Evolutionary conservation across 2,797 vertebrate genomes (phyloP).

Genomic region (Hapalemur alaotrensis): DNA sequence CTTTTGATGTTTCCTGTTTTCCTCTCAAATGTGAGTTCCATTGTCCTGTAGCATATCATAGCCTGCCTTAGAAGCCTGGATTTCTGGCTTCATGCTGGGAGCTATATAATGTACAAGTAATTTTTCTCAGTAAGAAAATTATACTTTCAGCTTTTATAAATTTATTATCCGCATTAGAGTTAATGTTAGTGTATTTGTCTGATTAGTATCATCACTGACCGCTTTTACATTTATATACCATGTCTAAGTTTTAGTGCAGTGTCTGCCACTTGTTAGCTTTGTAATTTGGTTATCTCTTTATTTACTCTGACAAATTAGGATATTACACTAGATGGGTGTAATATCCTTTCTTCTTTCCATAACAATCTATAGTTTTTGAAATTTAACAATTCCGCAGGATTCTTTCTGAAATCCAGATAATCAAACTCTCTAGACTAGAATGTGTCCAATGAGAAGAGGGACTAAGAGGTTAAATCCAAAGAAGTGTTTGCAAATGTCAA

Average conservation of each 20-base stretch:
- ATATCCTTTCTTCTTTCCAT: not conserved
- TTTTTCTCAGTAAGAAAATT: conserved; percentile 33
- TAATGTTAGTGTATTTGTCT: not conserved
- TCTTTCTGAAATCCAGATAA: not conserved
- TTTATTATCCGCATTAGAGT: not conserved
- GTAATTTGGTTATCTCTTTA: not conserved
- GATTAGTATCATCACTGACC: not conserved
- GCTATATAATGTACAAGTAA: not conserved
- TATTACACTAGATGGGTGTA: not conserved
- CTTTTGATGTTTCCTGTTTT: not conserved
- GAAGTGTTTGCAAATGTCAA: not conserved
- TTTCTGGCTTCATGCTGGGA: not conserved
- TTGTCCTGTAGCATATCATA: not conserved
- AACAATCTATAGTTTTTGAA: not conserved
- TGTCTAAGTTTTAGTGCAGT: not conserved
- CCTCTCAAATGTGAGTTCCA: not conserved
- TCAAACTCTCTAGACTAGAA: not conserved
- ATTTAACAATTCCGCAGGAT: not conserved
- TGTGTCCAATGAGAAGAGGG: not conserved
- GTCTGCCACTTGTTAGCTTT: not conserved
- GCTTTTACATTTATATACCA: not conserved
- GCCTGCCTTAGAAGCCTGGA: not conserved
- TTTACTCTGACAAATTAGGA: not conserved
- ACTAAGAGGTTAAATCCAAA: not conserved
- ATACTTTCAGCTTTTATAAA: not conserved